Percentiles rank a stretch among this genome's conserved stretches.
These are phyloP conservation scores for Drosophila basisetae DNA, from an alignment of 2,888 invertebrate species.

Conservation along the genomic window DNA sequence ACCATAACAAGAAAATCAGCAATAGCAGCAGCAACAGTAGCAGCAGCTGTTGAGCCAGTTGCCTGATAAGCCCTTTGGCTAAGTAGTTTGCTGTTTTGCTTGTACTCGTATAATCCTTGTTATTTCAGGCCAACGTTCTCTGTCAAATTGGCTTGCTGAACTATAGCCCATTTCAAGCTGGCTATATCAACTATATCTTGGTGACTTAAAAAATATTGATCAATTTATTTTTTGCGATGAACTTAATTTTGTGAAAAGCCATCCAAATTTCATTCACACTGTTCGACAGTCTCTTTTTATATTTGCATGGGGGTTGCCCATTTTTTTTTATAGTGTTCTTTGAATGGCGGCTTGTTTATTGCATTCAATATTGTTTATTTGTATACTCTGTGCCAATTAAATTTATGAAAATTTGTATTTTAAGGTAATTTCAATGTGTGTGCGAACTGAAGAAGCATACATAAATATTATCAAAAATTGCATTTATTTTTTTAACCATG, in stretches of 20 bases:
- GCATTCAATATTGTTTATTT: conserved; percentile 4
- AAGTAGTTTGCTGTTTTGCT: conserved; percentile 62
- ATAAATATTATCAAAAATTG: not conserved
- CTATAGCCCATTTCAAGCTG: not conserved
- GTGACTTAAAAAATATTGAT: not conserved
- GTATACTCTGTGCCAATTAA: not conserved
- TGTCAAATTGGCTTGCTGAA: conserved; percentile 26
- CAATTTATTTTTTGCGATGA: not conserved
- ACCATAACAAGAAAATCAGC: conserved; percentile 36
- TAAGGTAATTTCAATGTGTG: not conserved
- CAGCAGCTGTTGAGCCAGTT: conserved; percentile 39
- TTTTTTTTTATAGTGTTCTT: conserved; percentile 8
- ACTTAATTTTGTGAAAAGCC: not conserved
- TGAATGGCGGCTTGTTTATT: not conserved
- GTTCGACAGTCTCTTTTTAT: conserved; percentile 13
- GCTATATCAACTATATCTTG: not conserved
- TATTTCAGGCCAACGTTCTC: conserved; percentile 59
- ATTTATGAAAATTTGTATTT: not conserved
- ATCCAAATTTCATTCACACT: not conserved
- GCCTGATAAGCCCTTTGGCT: conserved; percentile 60
- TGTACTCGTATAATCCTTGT: conserved; percentile 60
- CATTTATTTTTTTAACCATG: not conserved
- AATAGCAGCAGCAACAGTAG: conserved; percentile 10
- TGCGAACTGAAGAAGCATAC: not conserved
- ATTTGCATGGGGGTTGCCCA: not conserved